phyloP scores from a whole-genome alignment of 2,888 invertebrate genomes.

The Arrhopalites spinosus region DNA sequence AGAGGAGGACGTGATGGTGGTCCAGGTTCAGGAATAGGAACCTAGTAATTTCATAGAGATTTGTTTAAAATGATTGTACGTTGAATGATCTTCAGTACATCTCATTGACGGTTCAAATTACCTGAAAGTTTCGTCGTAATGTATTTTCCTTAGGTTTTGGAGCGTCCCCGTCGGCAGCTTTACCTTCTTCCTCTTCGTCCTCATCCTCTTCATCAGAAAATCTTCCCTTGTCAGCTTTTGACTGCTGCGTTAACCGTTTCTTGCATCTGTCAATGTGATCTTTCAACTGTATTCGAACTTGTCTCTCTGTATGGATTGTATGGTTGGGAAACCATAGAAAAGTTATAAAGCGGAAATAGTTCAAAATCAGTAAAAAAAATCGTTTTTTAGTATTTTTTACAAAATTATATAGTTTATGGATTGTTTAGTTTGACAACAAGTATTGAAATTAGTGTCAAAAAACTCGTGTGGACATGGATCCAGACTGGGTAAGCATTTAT shows the following conservation, averaged over 20 bases:
- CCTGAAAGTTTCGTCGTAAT: conserved; percentile 92
- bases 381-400: too few relatives aligned
- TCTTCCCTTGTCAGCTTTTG: conserved; percentile 66
- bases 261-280: conserved; percentile 98
- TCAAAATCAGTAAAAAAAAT: too few relatives aligned
- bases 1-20: conserved; percentile 86
- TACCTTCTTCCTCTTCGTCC: conserved; percentile 93
- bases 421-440: too few relatives aligned
- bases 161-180: conserved; percentile 86
- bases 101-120: too few relatives aligned
- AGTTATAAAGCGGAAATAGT: too few relatives aligned
- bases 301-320: too few relatives aligned
- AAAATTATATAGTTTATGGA: too few relatives aligned
- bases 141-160: conserved; percentile 92
- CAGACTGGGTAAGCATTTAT: too few relatives aligned
- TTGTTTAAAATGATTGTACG: background rate
- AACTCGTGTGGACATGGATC: too few relatives aligned
- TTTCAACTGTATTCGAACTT: conserved; percentile 96
- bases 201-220: conserved; percentile 56
- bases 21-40: conserved; percentile 69
- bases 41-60: background rate
- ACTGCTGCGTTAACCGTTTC: conserved; percentile 67
- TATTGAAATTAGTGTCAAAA: too few relatives aligned
- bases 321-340: too few relatives aligned
- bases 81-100: too few relatives aligned